phyloP scores from a whole-genome alignment of 2,888 invertebrate genomes.

The Caenorhabditis parvicauda region DNA sequence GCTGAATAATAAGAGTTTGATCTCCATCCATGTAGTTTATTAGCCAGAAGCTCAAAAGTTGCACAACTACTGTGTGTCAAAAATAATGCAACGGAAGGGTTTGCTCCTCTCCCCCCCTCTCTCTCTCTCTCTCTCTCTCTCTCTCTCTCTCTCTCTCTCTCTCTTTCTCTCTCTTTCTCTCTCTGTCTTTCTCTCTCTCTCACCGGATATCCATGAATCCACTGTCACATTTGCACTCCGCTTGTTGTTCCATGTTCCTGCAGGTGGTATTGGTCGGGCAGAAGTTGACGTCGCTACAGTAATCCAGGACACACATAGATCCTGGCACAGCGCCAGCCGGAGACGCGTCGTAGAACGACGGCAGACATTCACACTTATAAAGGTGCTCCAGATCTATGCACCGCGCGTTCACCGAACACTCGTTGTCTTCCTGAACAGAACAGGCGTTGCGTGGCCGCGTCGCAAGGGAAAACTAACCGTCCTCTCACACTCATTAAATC shows the following conservation, averaged over 20 bases:
- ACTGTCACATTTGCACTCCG: conserved; percentile 83
- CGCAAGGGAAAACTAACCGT: conserved; percentile 5
- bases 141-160: background rate
- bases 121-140: conserved; percentile 5
- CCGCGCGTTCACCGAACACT: conserved; percentile 56
- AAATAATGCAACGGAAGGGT: no score
- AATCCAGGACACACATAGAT: conserved; percentile 55
- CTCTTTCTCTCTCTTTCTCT: background rate
- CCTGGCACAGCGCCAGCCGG: conserved; percentile 50
- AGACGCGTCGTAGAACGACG: conserved; percentile 56
- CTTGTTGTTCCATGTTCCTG: conserved; percentile 84
- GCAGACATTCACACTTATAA: conserved; percentile 61
- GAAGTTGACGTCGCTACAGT: conserved; percentile 69
- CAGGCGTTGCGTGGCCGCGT: background rate
- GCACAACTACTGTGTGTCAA: no score
- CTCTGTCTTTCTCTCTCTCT: no score
- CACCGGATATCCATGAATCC: conserved; percentile 76
- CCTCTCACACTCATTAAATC: conserved; percentile 61
- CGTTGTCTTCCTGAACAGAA: conserved; percentile 26
- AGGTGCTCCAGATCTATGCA: conserved; percentile 61
- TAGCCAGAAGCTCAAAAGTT: no score
- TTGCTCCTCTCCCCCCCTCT: no score
- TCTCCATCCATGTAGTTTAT: background rate
- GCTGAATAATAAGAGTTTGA: no score
- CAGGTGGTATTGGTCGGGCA: conserved; percentile 88